Base-by-base conservation (phyloP, 1,140 invertebrate genomes). In the Drosophila pseudoananassae region DNA sequence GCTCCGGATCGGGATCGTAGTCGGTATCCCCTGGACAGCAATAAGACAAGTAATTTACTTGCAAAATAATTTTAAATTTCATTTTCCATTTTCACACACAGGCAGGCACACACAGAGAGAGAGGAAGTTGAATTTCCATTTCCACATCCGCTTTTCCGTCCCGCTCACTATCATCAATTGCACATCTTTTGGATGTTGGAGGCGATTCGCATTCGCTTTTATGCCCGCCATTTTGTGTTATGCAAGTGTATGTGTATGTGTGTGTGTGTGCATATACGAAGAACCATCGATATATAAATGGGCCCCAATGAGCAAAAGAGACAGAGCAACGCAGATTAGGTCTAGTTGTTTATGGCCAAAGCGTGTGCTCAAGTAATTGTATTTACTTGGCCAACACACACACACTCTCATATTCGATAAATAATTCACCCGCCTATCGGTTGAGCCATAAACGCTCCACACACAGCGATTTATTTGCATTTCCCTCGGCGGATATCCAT, bases 51-150 rank as follows among this genome's bases (percentile, higher is more conserved):
- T 87, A 87, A 87, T 87, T 87, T 87, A 87, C 65, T 78, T 87
- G 82, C 82, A 88, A 87, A 87, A 87, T 87, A 87, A 87, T 87
- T 87, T 87, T 87, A 87, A 87, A 87, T 87, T 87, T 87, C 83
- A 87, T 87, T 87, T 85, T 85, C 76, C 80, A 83, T 78, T 83
- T 83, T 76, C 80, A 76, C 78, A 78, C 29, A 57, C 17, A 51
- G 29, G 43, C 8, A 29, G 23, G 17, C 43, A 52, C 2, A 31
- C 29, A 5, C 7, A 36, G 15, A 8, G 4, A 0, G 10, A 9
- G 10, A 40, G 23, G 54, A 14, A 15, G 40, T 46, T 12, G 15
- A 9, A 46, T 46, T 46, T 47, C 58, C 58, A 60, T 60, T 60
- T 60, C 23, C 50, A 40, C 31, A 60, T 27, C 25, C 25, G 25